A percentile compares a stretch with the other conserved stretches of the same genome.
Conservation (phyloP, 2,888 invertebrate species). For the Epinotia bilunana region DNA sequence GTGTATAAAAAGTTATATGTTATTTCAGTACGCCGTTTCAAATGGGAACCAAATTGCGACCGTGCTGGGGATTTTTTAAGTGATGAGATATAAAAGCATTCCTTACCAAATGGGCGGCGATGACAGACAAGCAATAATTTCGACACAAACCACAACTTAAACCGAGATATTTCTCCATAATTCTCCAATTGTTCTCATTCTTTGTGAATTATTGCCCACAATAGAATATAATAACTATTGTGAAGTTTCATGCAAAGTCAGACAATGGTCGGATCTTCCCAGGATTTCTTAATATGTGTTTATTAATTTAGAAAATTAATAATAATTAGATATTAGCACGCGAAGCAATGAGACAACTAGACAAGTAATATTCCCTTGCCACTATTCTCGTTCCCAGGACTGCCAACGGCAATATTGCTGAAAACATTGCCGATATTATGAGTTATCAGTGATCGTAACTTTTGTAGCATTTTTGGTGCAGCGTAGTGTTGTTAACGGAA, state of each 20-base stretch:
- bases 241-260: constrained; percentile 39
- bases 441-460: too few relatives aligned
- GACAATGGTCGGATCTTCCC: constrained; percentile 37
- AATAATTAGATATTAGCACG: constrained; percentile 30
- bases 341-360: not conserved
- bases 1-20: too few relatives aligned
- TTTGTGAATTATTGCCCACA: constrained; percentile 34
- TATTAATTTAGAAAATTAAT: constrained; percentile 24
- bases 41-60: too few relatives aligned
- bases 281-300: constrained; percentile 41
- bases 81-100: not conserved
- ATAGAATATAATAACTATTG: constrained; percentile 41
- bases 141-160: constrained; percentile 28
- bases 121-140: constrained; percentile 19
- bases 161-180: constrained; percentile 39
- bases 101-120: constrained; percentile 13
- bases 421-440: not conserved
- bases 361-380: not conserved
- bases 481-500: too few relatives aligned
- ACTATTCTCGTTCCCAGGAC: too few relatives aligned
- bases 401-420: too few relatives aligned
- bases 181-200: constrained; percentile 40
- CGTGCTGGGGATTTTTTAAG: not conserved
- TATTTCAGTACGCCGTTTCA: too few relatives aligned
- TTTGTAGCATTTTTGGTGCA: too few relatives aligned